A percentile compares a stretch with the other conserved stretches of the same genome.
Conservation (phyloP, 2,113 vertebrate species). For the Phaetusa simplex region DNA sequence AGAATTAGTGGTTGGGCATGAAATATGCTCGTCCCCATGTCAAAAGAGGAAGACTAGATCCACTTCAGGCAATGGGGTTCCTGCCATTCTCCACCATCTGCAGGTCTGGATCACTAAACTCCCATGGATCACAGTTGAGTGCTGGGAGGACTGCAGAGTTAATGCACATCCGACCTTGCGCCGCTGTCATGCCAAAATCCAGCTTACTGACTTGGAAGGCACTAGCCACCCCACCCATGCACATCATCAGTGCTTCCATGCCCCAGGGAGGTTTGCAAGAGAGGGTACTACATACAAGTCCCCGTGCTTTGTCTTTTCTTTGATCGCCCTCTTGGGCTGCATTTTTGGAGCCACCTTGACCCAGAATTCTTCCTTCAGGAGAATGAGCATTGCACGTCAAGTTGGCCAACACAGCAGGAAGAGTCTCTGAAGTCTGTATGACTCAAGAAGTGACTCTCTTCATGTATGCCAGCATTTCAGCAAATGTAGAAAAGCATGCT, state of each 20-base stretch:
- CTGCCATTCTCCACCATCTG: not conserved
- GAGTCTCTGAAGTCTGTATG: not conserved
- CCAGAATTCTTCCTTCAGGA: not conserved
- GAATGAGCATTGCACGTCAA: not conserved
- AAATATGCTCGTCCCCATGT: rapidly evolving
- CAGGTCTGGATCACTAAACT: not conserved
- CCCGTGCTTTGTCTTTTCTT: not conserved
- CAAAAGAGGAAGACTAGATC: not conserved
- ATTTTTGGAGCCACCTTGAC: not conserved
- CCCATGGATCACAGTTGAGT: not conserved
- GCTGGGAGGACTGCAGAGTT: not conserved
- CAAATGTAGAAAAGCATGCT: not conserved
- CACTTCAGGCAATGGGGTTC: not conserved
- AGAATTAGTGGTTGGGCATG: not conserved
- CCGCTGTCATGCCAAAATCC: rapidly evolving
- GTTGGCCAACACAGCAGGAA: not conserved
- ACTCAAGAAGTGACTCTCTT: not conserved
- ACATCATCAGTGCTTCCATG: not conserved
- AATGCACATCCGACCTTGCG: rapidly evolving
- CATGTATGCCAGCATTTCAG: not conserved
- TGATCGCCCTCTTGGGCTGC: not conserved
- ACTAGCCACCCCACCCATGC: rapidly evolving
- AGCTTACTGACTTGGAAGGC: not conserved
- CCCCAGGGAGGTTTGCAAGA: not conserved
- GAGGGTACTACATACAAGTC: rapidly evolving